phyloP scores from a whole-genome alignment of 2,888 invertebrate genomes.

The Carcina quercana region DNA sequence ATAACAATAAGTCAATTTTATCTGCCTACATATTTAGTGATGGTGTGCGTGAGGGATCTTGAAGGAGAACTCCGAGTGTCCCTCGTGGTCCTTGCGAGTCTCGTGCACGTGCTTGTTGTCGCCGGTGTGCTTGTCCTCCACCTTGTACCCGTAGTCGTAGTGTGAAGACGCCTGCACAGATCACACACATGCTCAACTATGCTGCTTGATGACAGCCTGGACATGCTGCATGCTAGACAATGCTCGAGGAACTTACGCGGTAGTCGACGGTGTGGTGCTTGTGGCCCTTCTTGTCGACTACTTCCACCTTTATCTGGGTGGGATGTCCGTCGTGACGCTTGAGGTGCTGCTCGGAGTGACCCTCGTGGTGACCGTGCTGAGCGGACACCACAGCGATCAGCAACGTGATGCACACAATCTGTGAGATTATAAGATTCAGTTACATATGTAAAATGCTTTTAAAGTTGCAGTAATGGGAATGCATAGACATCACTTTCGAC shows the following conservation, averaged over 20 bases:
- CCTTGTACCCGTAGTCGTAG: constrained; percentile 47
- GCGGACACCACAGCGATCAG: constrained; percentile 32
- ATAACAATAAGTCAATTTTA: too few species aligned
- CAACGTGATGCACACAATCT: constrained; percentile 36
- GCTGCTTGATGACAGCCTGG: too few species aligned
- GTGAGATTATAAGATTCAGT: too few species aligned
- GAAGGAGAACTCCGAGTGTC: constrained; percentile 53
- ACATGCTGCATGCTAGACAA: too few species aligned
- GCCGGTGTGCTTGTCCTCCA: constrained; percentile 56
- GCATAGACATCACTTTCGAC: too few species aligned
- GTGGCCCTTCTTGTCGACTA: too few species aligned
- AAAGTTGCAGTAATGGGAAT: too few species aligned
- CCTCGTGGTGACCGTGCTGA: constrained; percentile 34
- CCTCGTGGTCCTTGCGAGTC: constrained; percentile 35
- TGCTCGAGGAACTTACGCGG: constrained; percentile 34
- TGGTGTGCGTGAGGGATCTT: constrained; percentile 59
- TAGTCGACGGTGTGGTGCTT: constrained; percentile 30
- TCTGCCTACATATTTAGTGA: too few species aligned
- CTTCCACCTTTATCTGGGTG: constrained; percentile 31
- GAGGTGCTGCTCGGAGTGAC: constrained; percentile 56
- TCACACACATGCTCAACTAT: too few species aligned
- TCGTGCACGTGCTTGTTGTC: constrained; percentile 48
- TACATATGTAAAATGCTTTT: too few species aligned
- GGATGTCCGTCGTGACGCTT: constrained; percentile 43
- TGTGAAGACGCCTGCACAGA: constrained; percentile 23